A percentile compares a stretch with the other conserved stretches of the same genome.
Conservation (phyloP, 2,888 invertebrate genomes). For the Romanomermis culicivorax region DNA sequence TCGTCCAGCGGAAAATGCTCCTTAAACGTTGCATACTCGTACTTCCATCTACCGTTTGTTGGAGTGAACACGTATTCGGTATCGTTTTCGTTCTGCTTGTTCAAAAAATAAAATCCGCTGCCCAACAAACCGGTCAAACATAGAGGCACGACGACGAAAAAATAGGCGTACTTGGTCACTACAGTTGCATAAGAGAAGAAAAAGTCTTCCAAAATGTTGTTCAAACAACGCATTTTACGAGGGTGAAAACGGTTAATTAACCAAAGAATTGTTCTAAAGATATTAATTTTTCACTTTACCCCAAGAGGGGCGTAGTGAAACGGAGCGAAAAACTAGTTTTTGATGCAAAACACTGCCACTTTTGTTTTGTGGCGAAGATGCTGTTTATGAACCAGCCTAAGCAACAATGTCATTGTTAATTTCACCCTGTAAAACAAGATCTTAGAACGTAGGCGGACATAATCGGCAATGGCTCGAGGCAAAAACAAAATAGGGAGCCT, state of each 20-base stretch:
- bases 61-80: constrained; percentile 53
- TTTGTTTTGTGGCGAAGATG: too few species aligned
- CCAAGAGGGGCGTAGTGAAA: too few species aligned
- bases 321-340: too few species aligned
- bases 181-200: background rate
- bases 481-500: too few species aligned
- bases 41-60: constrained; percentile 49
- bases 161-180: background rate
- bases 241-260: background rate
- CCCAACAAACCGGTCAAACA: background rate
- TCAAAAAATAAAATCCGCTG: background rate
- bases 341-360: too few species aligned
- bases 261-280: too few species aligned
- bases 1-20: constrained; percentile 24
- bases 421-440: too few species aligned
- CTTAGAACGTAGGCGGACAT: too few species aligned
- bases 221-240: constrained; percentile 3
- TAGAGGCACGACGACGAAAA: background rate
- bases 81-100: background rate
- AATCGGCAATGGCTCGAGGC: too few species aligned
- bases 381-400: too few species aligned
- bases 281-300: too few species aligned
- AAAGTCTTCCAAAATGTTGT: constrained; percentile 1
- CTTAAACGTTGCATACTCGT: constrained; percentile 58
- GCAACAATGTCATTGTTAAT: too few species aligned